phyloP scores from a whole-genome alignment of 2,113 vertebrate species.

The Microcebus griseorufus region DNA sequence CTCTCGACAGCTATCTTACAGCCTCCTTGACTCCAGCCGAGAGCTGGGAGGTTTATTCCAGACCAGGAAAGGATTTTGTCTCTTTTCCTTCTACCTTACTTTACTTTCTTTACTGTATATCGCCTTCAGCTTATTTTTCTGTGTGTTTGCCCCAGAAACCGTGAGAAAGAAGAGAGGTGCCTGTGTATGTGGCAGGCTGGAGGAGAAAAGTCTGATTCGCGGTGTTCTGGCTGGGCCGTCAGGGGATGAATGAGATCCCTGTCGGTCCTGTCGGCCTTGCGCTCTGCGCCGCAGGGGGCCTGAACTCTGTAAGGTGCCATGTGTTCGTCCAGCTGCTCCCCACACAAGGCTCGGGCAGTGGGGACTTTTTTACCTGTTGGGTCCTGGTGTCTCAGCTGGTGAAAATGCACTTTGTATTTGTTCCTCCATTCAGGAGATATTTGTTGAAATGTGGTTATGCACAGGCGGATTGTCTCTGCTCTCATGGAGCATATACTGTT shows the following conservation, averaged over 20 bases:
- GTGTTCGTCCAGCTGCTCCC: background rate
- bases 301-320: background rate
- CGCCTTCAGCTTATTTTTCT: background rate
- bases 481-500: background rate
- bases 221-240: background rate
- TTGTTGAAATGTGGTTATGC: background rate
- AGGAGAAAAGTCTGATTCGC: background rate
- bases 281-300: background rate
- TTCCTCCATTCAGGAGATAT: constrained; percentile 7
- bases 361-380: background rate
- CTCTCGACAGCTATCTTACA: background rate
- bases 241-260: background rate
- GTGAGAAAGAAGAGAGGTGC: background rate
- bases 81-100: background rate
- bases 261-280: background rate
- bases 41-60: background rate
- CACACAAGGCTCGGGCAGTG: background rate
- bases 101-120: background rate
- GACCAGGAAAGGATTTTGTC: background rate
- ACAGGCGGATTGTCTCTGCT: background rate
- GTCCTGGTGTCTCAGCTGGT: constrained; percentile 6
- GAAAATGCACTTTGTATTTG: constrained; percentile 1
- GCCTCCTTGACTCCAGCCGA: background rate
- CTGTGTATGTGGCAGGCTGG: background rate
- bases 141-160: background rate